Conservation (phyloP, 2,113 vertebrate species). For the Corydoras sp. region DNA sequence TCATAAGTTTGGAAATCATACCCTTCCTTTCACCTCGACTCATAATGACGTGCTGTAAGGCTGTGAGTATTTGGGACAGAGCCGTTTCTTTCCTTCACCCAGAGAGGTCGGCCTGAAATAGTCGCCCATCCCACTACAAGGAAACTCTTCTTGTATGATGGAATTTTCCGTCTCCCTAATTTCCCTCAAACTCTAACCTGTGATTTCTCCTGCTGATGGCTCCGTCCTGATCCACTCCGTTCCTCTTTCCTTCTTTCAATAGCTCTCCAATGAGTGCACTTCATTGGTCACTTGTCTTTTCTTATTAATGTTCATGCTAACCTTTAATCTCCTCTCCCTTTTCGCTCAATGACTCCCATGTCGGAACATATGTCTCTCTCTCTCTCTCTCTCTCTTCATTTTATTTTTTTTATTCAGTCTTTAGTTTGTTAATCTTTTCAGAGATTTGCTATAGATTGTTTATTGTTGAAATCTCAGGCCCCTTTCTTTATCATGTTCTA, state of each 20-base stretch:
- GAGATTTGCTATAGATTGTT: no score
- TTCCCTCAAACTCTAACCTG: constrained; percentile 35
- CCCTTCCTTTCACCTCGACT: no score
- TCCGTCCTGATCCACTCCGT: constrained; percentile 47
- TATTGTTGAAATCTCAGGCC: no score
- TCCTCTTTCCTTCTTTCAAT: constrained; percentile 46
- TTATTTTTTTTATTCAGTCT: neutral
- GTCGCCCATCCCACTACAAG: constrained; percentile 25
- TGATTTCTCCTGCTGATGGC: constrained; percentile 35
- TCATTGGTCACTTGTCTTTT: constrained; percentile 58
- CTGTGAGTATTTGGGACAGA: constrained; percentile 11
- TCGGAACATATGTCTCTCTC: constrained; percentile 32
- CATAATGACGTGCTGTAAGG: neutral
- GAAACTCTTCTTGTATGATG: constrained; percentile 41
- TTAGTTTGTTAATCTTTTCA: no score
- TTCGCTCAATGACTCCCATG: constrained; percentile 44
- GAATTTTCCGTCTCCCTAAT: constrained; percentile 48
- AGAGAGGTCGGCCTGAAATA: constrained; percentile 11
- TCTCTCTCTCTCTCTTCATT: neutral
- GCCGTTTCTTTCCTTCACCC: neutral
- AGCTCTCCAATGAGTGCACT: constrained; percentile 60
- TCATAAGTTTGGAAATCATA: no score
- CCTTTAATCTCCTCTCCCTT: constrained; percentile 40
- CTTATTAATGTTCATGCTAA: constrained; percentile 52
- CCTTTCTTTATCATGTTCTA: no score